A percentile compares a stretch with the other conserved stretches of the same genome.
Conservation (phyloP, 2,888 invertebrate genomes). For the Chelonus formosanus region DNA sequence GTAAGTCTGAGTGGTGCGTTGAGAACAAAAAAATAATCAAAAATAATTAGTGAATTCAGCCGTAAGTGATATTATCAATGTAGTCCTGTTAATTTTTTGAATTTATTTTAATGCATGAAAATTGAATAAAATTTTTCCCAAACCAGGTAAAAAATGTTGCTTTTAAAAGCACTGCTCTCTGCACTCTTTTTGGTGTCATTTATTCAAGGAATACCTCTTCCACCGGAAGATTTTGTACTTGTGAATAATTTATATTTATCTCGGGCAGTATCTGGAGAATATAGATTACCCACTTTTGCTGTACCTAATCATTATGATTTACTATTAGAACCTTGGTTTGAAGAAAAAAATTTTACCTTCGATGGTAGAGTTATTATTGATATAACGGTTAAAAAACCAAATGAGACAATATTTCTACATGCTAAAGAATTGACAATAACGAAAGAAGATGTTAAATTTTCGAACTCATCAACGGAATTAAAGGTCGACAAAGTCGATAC, state of each 20-base stretch:
- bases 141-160: no score
- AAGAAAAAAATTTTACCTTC: constrained; percentile 44
- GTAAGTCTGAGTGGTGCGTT: background rate
- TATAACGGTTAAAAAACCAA: background rate
- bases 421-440: constrained; percentile 28
- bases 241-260: background rate
- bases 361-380: constrained; percentile 24
- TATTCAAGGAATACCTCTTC: background rate
- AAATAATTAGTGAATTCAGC: background rate
- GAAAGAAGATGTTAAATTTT: background rate
- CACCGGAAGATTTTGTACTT: constrained; percentile 3
- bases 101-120: background rate
- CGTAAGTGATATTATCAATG: constrained; percentile 4
- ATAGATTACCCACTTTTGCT: constrained; percentile 67
- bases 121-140: no score
- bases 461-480: background rate
- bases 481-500: background rate
- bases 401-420: constrained; percentile 31
- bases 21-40: background rate
- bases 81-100: background rate
- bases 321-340: constrained; percentile 65
- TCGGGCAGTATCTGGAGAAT: background rate
- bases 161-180: background rate
- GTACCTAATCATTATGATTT: constrained; percentile 68
- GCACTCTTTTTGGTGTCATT: background rate